Evolutionary conservation across 2,888 invertebrate species (phyloP), one percentile per base, ranked within the genome.

Genomic region (Oegoconia quadripuncta): DNA sequence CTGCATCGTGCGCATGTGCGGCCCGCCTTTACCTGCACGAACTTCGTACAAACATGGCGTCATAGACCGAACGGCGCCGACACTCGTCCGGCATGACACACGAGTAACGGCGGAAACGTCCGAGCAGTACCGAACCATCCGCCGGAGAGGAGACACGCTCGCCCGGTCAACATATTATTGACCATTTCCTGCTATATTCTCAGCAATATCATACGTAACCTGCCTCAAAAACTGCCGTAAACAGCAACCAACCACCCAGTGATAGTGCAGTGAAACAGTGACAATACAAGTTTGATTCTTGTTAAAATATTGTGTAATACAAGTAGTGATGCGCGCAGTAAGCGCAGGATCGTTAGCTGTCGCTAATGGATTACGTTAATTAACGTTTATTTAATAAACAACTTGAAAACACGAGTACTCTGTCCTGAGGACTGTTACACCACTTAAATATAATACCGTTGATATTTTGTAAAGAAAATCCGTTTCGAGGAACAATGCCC

Each of bases 121-220:
- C 86, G 84, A 86, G 39, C 65, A 86, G 83, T 84, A 62, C 77
- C 86, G 84, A 84, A 60, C 52, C 55, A 52, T 59, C 64, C 63
- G 60, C 66, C 63, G 59, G 55, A 52, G 59, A 63, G 74, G 68
- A 62, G 55, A 64, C 66, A 76, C 84, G 76, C 66, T 67, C 58
- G 72, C 59, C 55, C 66, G 70, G 73, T 67, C 67, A 60, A 59
- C 59, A 58, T 64, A 59, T 71, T 80, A 86, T 83, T 84, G 79
- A 82, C 75, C 66, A 78, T 75, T 79, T 81, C 72, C 73, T 77
- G 61, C 60, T 60, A 63, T 67, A 74, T 72, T 74, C 59, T 53
- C 48, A 63, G 47, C 28, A 34, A 14, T 56, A 63, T 61, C 70
- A 67, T 64, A 63, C 57, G 55, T 53, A 56, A 57, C 60, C 61